These are phyloP conservation scores for Harpegnathos saltator DNA, from an alignment of 1,140 invertebrate genomes.

Conservation along the genomic window DNA sequence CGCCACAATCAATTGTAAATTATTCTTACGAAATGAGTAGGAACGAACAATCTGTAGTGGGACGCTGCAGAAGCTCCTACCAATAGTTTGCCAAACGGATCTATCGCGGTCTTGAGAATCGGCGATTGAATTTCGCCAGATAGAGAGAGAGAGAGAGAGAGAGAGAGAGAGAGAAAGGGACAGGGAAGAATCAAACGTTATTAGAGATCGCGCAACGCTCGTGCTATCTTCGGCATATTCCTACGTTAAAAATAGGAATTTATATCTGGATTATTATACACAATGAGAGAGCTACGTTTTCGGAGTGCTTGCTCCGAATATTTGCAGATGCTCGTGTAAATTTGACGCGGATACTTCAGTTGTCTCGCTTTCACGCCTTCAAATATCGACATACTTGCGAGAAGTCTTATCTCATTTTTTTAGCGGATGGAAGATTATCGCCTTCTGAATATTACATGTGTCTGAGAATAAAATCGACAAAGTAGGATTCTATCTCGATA, in stretches of 20 bases:
- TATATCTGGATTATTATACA: constrained; percentile 15
- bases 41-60: too few relatives aligned
- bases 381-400: too few relatives aligned
- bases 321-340: constrained; percentile 9
- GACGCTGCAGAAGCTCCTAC: too few relatives aligned
- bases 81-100: constrained; percentile 22
- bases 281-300: constrained; percentile 40
- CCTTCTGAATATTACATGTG: not conserved
- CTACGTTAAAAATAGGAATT: constrained; percentile 31
- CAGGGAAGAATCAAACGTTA: not conserved
- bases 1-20: too few relatives aligned
- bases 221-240: not conserved
- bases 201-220: not conserved
- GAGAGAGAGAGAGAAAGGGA: constrained; percentile 3
- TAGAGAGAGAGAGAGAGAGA: constrained; percentile 43
- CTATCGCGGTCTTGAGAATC: not conserved
- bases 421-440: not conserved
- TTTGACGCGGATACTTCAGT: not conserved
- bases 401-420: not conserved
- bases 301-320: not conserved
- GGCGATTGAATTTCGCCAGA: constrained; percentile 13
- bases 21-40: too few relatives aligned
- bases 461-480: too few relatives aligned
- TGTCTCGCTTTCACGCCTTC: not conserved
- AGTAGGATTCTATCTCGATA: too few relatives aligned